Evolutionary conservation across 2,888 invertebrate genomes (phyloP), one percentile per base, ranked within the genome.

Genomic region (Nomada fucata): DNA sequence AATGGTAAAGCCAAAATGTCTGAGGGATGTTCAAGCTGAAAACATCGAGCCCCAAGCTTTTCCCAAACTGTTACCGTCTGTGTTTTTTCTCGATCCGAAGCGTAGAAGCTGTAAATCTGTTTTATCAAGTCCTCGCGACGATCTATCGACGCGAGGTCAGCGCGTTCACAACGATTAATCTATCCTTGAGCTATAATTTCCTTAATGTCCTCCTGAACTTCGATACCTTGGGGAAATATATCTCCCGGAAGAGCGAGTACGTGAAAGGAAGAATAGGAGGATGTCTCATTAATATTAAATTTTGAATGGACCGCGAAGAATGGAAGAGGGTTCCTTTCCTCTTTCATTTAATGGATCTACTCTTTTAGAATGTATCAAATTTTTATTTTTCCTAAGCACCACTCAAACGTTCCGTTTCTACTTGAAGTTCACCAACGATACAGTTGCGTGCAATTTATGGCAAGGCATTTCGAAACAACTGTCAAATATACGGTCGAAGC

Each of bases 211-310:
- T 52, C 10, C 20, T 42, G 50, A 47, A 53, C 70, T n/a, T 55
- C 53, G 53, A 29, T 57, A 61, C 44, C 20, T 26, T 11, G 44
- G 10, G 65, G 47, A 67, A 75, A 76, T 73, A 69, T 65, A 73
- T 74, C 52, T 72, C 76, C n/a, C 3, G 29, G 42, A 20, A 50
- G 44, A 10, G n/a, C 23, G 15, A 13, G 42, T 26, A 15, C 36
- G 68, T 50, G 74, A 47, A 52, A 64, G 63, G 52, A 18, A 67
- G 44, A 81, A 82, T 55, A 47, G 50, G 29, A 64, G 61, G 60
- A 59, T 47, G 36, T 78, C 77, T 79, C 68, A 57, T 88, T 87
- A 88, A 87, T 87, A 81, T 85, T 88, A 74, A 79, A 83, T 81
- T 44, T 23, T 61, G 50, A 70, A 73, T 52, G 72, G 72, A 61